Base-by-base conservation (phyloP, 1,140 invertebrate species). In the Doryteuthis pealeii region DNA sequence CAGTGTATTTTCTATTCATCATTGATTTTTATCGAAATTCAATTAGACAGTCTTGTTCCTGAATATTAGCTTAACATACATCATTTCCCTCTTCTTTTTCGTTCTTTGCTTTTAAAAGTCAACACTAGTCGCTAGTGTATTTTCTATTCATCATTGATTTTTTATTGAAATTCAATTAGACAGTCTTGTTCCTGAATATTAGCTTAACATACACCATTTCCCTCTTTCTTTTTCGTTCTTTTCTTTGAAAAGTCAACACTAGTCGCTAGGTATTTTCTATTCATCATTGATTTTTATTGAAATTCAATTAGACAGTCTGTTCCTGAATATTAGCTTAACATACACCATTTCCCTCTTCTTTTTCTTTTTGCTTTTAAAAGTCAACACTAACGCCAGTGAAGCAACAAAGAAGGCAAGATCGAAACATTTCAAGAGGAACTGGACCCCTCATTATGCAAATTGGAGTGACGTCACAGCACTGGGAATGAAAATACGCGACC, bases 331-430 rank as follows among this genome's bases (percentile, higher is more conserved):
- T n/a, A n/a, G n/a, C n/a, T n/a, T n/a, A n/a, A n/a, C n/a, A n/a
- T n/a, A n/a, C 49, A 49, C 22, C 3, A 28, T 26, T 71, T 40
- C 15, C 31, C 28, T 1, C 54, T 40, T 31, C 18, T 0, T 54
- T 28, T 32, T 2, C 40, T 70, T 72, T 62, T 66, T 79, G 77
- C 26, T n/a, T n/a, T n/a, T n/a, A n/a, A n/a, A 76, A 87, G 87
- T 81, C 83, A 40, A 85, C 82, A 45, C 82, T 88, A 26, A 74
- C 69, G 87, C 83, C 77, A 83, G 84, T 78, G 87, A 88, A 74
- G 87, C 87, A n/a, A 87, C 87, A 87, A 86, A 70, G 87, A 88
- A 78, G 87, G 88, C 70, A 87, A 88, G 73, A 88, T 88, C 33
- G 79, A 85, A 58, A 86, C 87, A 76, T 88, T 88, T 78, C 86